These are phyloP conservation scores for Choloepus hoffmanni DNA, from an alignment of 2,113 vertebrate genomes.

Conservation along the genomic window DNA sequence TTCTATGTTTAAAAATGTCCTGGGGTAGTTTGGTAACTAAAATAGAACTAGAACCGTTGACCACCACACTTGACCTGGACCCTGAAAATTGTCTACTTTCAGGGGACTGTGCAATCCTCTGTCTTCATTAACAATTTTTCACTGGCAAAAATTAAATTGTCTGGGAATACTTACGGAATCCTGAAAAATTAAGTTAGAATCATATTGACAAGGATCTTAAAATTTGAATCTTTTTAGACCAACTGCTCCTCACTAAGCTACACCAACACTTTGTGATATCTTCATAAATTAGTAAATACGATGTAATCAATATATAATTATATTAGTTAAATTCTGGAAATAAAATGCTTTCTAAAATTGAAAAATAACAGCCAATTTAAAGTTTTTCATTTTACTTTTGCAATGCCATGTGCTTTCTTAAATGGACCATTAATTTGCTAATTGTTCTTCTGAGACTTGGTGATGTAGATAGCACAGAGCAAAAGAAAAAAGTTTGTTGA, in stretches of 20 bases:
- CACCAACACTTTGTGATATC: not conserved
- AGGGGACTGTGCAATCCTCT: not conserved
- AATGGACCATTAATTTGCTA: not conserved
- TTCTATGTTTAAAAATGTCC: not conserved
- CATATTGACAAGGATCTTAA: not conserved
- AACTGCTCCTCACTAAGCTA: not conserved
- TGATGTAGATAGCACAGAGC: not conserved
- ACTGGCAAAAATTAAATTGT: not conserved
- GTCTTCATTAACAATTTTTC: not conserved
- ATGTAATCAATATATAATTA: not conserved
- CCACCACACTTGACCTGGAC: fast-evolving
- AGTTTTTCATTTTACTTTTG: not conserved
- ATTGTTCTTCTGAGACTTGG: not conserved
- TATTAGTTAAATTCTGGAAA: not conserved
- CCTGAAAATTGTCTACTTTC: not conserved
- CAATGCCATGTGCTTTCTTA: not conserved
- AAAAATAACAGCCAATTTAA: not conserved
- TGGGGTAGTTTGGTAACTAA: not conserved
- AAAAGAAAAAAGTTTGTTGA: not conserved
- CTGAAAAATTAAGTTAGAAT: not conserved
- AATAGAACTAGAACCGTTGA: not conserved
- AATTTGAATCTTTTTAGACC: not conserved
- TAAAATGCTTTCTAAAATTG: not conserved
- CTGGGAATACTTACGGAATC: not conserved
- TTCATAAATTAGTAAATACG: not conserved